Percentiles rank a stretch among this genome's conserved stretches.
Evolutionary conservation across 2,113 vertebrate species (phyloP).

Genomic region (Myiagra hebetior): DNA sequence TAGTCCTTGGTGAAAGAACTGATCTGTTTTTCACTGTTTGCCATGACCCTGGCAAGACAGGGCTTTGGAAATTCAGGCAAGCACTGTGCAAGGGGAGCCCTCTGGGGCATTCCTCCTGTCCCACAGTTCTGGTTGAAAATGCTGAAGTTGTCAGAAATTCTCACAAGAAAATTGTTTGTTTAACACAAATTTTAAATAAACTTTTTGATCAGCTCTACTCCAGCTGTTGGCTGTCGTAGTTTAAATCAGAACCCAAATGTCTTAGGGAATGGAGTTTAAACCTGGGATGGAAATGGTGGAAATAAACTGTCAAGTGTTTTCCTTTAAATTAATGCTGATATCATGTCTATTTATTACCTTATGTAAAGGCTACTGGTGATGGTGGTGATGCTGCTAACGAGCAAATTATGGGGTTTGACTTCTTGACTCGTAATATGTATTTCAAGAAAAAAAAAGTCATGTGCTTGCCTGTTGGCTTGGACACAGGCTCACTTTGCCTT

Average conservation of each 20-base stretch:
- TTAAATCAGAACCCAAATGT: not conserved
- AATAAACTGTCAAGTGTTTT: not conserved
- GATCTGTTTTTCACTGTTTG: not conserved
- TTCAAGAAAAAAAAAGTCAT: not conserved
- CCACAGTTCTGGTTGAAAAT: not conserved
- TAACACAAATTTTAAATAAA: not conserved
- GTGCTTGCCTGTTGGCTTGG: not conserved
- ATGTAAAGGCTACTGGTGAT: not conserved
- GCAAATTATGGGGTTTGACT: not conserved
- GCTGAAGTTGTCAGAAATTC: not conserved
- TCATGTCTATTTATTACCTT: not conserved
- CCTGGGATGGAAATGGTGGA: not conserved
- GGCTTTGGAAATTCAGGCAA: not conserved
- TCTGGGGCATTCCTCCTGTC: not conserved
- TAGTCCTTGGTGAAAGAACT: not conserved
- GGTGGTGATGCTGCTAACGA: not conserved
- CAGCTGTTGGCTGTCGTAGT: not conserved
- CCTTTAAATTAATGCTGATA: not conserved
- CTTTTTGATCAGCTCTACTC: not conserved
- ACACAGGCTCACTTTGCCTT: rapidly evolving
- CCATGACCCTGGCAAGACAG: not conserved
- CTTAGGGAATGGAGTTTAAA: not conserved
- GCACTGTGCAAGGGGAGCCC: rapidly evolving
- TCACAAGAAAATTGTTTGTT: not conserved
- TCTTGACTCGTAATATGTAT: not conserved